phyloP scores from a whole-genome alignment of 2,888 invertebrate species.

The Hirtodrosophila alboralis region DNA sequence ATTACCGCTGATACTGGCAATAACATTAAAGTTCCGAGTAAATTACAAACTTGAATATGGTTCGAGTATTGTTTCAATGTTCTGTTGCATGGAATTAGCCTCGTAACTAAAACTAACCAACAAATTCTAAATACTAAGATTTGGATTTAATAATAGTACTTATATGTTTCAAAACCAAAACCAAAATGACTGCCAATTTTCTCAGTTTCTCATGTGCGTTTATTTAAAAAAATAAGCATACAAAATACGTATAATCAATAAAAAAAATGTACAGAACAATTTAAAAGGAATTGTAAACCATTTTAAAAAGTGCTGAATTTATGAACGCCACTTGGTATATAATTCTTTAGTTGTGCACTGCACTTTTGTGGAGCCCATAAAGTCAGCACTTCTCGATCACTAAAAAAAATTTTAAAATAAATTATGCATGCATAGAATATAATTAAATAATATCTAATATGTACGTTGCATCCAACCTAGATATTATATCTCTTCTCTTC shows the following conservation, averaged over 20 bases:
- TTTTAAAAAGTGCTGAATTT: conserved; percentile 31
- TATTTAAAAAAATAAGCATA: conserved; percentile 9
- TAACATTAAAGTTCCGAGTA: conserved; percentile 69
- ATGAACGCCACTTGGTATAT: conserved; percentile 17
- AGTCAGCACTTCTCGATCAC: conserved; percentile 22
- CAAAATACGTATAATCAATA: conserved; percentile 13
- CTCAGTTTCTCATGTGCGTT: conserved; percentile 40
- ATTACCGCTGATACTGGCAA: conserved; percentile 66
- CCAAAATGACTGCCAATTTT: conserved; percentile 5
- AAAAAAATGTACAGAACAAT: conserved; percentile 54
- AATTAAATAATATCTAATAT: conserved; percentile 54
- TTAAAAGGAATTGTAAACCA: conserved; percentile 42
- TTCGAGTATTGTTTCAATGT: conserved; percentile 28
- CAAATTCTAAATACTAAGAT: no score
- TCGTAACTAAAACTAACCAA: conserved; percentile 59
- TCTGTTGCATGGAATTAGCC: conserved; percentile 55
- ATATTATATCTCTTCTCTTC: conserved; percentile 30
- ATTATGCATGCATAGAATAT: conserved; percentile 38
- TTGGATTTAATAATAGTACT: no score
- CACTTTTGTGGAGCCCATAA: conserved; percentile 29
- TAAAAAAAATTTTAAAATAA: conserved; percentile 40
- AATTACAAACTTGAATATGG: conserved; percentile 60
- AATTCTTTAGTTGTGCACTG: conserved; percentile 44
- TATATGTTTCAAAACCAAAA: conserved; percentile 17
- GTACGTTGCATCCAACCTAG: conserved; percentile 31